Evolutionary conservation across 2,797 vertebrate genomes (phyloP), one percentile per base, ranked within the genome.

Genomic region (Selene dorsalis): DNA sequence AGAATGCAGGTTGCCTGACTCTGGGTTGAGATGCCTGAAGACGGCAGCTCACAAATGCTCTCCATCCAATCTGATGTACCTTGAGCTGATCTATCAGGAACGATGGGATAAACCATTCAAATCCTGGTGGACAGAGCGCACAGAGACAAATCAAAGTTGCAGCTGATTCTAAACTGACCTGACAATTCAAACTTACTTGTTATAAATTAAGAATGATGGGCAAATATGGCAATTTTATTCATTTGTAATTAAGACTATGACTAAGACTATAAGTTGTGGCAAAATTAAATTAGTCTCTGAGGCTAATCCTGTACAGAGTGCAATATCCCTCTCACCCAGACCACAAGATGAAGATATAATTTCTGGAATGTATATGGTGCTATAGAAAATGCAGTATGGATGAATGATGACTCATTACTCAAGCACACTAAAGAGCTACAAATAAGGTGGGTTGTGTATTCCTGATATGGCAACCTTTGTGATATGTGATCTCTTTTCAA

Each of bases 401-500:
- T 13, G 39, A 13, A 59, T 48, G 45, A 43, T 57, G 11, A 30
- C 45, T 59, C 17, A 30, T 53, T 59, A 62, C n/a, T 38, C 22
- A 30, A 35, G 24, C 53, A 12, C 30, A 39, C 57, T 41, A 52
- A 81, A 64, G 11, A 64, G n/a, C 30, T 35, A 9, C 17, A 76
- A 58, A 48, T 22, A 48, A 35, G 14, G 43, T 26, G 26, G 17
- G 28, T 10, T 12, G 57, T 50, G 20, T 60, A 5, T 58, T 24
- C 10, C 30, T 61, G 62, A 67, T 61, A 57, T 62, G 16, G 6
- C 52, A 24, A 30, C 16, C 32, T 64, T 9, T 3, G 10, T 55
- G 12, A 62, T 55, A 57, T 50, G 16, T 32, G 1, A 50, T 58
- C 39, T 26, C 39, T 60, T 66, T 32, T 56, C 22, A 63, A 28